Evolutionary conservation across 2,888 invertebrate genomes (phyloP).

Genomic region (Helicoverpa assulta): DNA sequence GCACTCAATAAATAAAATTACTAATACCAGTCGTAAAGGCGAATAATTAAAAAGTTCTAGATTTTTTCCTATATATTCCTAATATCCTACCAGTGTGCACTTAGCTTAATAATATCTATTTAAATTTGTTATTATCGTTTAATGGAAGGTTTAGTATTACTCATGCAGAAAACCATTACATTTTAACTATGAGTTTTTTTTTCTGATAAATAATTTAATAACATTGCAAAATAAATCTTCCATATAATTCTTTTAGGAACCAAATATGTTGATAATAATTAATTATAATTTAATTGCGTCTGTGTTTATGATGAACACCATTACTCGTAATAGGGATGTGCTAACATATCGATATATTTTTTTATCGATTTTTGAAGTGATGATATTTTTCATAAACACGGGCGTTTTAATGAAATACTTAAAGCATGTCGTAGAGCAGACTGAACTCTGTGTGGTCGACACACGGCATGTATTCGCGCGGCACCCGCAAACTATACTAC

Average conservation of each 20-base stretch:
- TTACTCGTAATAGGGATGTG: background rate
- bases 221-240: conserved; percentile 74
- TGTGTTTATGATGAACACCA: conserved; percentile 40
- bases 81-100: conserved; percentile 48
- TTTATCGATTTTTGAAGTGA: background rate
- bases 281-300: conserved; percentile 51
- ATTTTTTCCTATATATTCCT: conserved; percentile 2
- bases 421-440: conserved; percentile 56
- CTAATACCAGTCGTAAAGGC: conserved; percentile 5
- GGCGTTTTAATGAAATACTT: conserved; percentile 48
- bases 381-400: conserved; percentile 42
- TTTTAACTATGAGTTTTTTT: conserved; percentile 51
- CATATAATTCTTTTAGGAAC: conserved; percentile 79
- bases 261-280: conserved; percentile 69
- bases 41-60: background rate
- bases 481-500: conserved; percentile 47
- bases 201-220: conserved; percentile 70
- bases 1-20: conserved; percentile 35
- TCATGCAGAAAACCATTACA: conserved; percentile 62
- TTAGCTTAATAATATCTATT: conserved; percentile 65
- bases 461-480: conserved; percentile 33
- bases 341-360: too few relatives aligned
- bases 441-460: conserved; percentile 51
- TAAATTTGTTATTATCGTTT: conserved; percentile 73
- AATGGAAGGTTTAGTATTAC: conserved; percentile 80